Percentiles rank a stretch among this genome's conserved stretches.
These are phyloP conservation scores for Ptilonorhynchus violaceus DNA, from an alignment of 2,113 vertebrate species.

Conservation along the genomic window DNA sequence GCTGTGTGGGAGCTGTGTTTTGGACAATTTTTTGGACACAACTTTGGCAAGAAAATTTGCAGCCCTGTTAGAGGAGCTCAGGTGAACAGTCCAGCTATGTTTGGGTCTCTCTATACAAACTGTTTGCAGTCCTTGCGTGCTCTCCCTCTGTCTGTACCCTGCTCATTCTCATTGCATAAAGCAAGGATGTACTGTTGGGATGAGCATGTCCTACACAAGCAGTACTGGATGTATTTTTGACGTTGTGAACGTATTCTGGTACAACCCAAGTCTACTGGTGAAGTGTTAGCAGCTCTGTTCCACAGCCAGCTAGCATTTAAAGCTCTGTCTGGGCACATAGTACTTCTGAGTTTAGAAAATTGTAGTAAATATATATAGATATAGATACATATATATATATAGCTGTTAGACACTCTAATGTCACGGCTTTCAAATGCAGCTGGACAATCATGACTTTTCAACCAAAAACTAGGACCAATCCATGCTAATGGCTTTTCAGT, in stretches of 20 bases:
- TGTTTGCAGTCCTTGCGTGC: background rate
- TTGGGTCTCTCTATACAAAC: background rate
- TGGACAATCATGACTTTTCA: background rate
- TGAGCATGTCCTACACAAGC: background rate
- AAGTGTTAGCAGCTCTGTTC: background rate
- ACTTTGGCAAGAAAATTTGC: background rate
- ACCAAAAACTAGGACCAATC: background rate
- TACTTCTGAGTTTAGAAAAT: background rate
- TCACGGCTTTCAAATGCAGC: constrained; percentile 6
- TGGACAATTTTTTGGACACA: background rate
- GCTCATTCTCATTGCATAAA: accelerated
- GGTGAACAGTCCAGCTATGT: background rate
- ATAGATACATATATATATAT: background rate
- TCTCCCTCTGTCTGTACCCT: background rate
- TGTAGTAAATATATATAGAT: background rate
- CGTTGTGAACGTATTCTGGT: background rate
- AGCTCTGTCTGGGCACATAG: background rate
- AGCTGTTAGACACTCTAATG: background rate
- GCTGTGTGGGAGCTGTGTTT: background rate
- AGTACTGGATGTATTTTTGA: background rate
- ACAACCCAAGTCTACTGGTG: background rate
- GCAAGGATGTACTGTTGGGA: background rate
- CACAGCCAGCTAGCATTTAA: background rate
- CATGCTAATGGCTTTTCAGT: background rate
- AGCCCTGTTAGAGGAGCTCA: background rate